Percentiles rank a stretch among this genome's conserved stretches.
Conservation (phyloP, 2,888 invertebrate genomes). For the Epinotia brunnichana region DNA sequence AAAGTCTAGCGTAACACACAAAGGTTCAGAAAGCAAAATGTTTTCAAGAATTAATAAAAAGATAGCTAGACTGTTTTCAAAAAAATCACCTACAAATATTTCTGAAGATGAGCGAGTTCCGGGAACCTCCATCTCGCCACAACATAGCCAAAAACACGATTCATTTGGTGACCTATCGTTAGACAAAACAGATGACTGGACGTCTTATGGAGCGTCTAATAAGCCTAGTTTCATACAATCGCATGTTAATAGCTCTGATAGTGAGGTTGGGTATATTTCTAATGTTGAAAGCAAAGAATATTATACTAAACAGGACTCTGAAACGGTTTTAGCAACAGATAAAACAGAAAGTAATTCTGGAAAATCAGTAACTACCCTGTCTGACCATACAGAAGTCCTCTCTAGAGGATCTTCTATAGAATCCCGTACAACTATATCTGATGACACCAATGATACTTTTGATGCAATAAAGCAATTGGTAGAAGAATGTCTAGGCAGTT, state of each 20-base stretch:
- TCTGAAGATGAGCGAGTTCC: conserved; percentile 71
- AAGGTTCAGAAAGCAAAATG: conserved; percentile 56
- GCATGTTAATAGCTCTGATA: conserved; percentile 49
- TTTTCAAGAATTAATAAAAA: conserved; percentile 60
- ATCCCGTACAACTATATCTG: conserved; percentile 37
- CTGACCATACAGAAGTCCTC: conserved; percentile 12
- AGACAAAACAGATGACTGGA: conserved; percentile 55
- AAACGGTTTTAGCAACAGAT: conserved; percentile 44
- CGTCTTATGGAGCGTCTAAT: conserved; percentile 55
- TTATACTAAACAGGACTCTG: conserved; percentile 37
- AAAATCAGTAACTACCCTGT: neutral
- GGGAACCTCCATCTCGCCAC: conserved; percentile 57
- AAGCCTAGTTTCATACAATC: conserved; percentile 57
- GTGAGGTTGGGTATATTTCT: conserved; percentile 46
- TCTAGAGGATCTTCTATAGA: conserved; percentile 37
- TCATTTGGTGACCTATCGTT: conserved; percentile 53
- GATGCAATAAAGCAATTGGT: conserved; percentile 57
- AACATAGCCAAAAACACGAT: conserved; percentile 48
- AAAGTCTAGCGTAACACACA: conserved; percentile 46
- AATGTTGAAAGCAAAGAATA: conserved; percentile 45
- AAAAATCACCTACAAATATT: conserved; percentile 49
- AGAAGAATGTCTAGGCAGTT: conserved; percentile 62
- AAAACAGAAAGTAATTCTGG: conserved; percentile 15
- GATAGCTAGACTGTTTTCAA: conserved; percentile 49
- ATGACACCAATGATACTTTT: conserved; percentile 48